These are phyloP conservation scores for Barypeithes pellucidus DNA, from an alignment of 2,888 invertebrate genomes.

Conservation along the genomic window DNA sequence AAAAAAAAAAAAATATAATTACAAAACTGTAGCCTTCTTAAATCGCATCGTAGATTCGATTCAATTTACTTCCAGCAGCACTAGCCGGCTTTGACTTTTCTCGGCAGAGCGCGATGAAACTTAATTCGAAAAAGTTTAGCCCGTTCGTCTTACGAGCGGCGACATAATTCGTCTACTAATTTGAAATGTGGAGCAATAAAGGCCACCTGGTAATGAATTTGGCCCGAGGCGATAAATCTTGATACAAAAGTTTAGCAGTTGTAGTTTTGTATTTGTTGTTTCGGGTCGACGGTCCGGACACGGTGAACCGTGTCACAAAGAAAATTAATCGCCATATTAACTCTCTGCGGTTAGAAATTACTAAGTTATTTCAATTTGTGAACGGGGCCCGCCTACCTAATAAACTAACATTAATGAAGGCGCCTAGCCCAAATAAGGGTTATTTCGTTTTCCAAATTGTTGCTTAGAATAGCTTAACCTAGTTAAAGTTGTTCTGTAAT, in stretches of 20 bases:
- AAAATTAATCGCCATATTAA: conserved; percentile 30
- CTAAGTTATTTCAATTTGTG: conserved; percentile 27
- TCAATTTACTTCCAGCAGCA: conserved; percentile 9
- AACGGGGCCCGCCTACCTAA: conserved; percentile 16
- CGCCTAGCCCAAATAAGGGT: conserved; percentile 16
- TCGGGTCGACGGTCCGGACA: conserved; percentile 19
- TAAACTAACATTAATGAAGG: conserved; percentile 17
- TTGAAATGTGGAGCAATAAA: conserved; percentile 44
- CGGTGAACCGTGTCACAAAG: conserved; percentile 16
- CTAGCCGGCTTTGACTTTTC: conserved; percentile 9
- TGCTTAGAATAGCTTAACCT: conserved; percentile 20
- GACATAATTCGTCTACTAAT: conserved; percentile 38
- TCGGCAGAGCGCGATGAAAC: conserved; percentile 19
- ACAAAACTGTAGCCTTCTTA: neutral
- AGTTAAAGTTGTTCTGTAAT: conserved; percentile 17
- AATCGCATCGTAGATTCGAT: neutral
- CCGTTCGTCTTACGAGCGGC: conserved; percentile 26
- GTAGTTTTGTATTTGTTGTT: conserved; percentile 46
- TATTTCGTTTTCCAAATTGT: conserved; percentile 14
- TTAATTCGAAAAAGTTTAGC: conserved; percentile 37
- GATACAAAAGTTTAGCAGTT: conserved; percentile 50
- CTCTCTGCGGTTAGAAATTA: conserved; percentile 21
- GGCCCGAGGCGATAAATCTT: conserved; percentile 30
- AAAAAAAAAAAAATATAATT: too few species aligned
- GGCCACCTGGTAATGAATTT: conserved; percentile 50